phyloP scores from a whole-genome alignment of 2,888 invertebrate genomes.

The Limnephilus rhombicus region DNA sequence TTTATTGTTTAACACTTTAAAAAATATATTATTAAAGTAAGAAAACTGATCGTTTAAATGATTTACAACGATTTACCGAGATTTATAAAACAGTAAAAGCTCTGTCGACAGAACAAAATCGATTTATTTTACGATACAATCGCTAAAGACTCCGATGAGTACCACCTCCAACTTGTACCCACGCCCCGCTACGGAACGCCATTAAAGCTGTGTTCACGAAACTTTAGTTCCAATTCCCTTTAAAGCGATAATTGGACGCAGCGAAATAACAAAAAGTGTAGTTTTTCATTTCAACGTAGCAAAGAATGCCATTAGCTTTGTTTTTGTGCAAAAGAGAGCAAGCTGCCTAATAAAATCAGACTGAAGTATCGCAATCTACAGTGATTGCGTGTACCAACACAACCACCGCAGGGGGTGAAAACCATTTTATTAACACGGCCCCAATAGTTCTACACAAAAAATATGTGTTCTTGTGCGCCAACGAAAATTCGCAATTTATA shows the following conservation, averaged over 20 bases:
- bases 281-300: slow-evolving; percentile 46
- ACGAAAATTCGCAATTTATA: background rate
- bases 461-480: background rate
- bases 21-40: background rate
- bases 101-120: background rate
- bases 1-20: background rate
- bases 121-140: background rate
- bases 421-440: background rate
- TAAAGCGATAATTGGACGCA: slow-evolving; percentile 38
- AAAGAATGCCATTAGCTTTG: slow-evolving; percentile 43
- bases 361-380: slow-evolving; percentile 34
- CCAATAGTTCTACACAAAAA: background rate
- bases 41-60: background rate
- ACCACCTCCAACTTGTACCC: background rate
- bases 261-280: slow-evolving; percentile 44
- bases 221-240: slow-evolving; percentile 22
- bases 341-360: slow-evolving; percentile 42
- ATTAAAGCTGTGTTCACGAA: slow-evolving; percentile 38
- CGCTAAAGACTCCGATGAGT: background rate
- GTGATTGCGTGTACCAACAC: background rate
- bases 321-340: slow-evolving; percentile 34
- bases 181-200: background rate
- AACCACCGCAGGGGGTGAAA: background rate
- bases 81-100: background rate
- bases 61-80: too few relatives aligned